phyloP scores from a whole-genome alignment of 2,113 vertebrate species.

The Cnemophilus loriae region DNA sequence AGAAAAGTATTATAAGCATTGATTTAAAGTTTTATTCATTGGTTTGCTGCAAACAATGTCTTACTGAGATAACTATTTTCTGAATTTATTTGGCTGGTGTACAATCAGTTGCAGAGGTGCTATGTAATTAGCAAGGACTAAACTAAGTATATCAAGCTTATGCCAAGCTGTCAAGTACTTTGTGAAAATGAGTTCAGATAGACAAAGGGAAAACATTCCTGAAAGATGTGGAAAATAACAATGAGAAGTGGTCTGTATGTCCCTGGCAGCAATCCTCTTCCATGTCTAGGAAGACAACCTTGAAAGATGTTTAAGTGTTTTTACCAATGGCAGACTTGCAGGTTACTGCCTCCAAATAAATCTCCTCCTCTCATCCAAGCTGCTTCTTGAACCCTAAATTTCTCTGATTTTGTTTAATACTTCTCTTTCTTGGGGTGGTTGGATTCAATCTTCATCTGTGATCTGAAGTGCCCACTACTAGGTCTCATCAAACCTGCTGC shows the following conservation, averaged over 20 bases:
- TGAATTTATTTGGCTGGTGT: neutral
- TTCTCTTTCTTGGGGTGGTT: neutral
- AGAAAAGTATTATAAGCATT: neutral
- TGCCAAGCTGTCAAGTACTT: neutral
- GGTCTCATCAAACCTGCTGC: accelerated
- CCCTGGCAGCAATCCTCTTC: neutral
- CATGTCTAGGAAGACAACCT: neutral
- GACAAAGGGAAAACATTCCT: neutral
- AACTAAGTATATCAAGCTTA: neutral
- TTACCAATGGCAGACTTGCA: neutral
- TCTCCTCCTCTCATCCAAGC: neutral
- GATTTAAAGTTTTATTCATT: neutral
- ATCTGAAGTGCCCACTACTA: neutral
- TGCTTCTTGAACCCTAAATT: neutral
- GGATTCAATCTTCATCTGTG: neutral
- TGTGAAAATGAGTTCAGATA: neutral
- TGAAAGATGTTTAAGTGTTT: neutral
- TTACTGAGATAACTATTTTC: neutral
- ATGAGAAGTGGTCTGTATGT: neutral
- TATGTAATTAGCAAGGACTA: neutral
- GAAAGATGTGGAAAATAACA: neutral
- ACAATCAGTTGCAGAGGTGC: neutral
- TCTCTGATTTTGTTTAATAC: neutral
- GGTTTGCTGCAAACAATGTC: neutral
- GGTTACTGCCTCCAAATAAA: neutral